phyloP scores from a whole-genome alignment of 2,888 invertebrate genomes.

The Drosophila dives region DNA sequence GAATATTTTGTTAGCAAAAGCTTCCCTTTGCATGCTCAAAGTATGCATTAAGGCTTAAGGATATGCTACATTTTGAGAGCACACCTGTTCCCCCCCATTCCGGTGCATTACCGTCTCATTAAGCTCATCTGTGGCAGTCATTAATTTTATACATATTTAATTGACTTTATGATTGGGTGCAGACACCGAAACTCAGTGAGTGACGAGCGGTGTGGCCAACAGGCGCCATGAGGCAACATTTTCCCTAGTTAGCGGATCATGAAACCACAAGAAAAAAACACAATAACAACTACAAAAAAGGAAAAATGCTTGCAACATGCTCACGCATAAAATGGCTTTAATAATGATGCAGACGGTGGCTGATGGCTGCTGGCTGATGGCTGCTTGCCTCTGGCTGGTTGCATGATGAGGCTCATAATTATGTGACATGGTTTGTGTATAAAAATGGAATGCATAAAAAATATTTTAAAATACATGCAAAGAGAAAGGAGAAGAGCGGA shows the following conservation, averaged over 20 bases:
- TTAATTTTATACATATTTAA: slow-evolving; percentile 79
- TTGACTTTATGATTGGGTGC: slow-evolving; percentile 74
- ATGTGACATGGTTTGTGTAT: slow-evolving; percentile 64
- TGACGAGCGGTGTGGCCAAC: slow-evolving; percentile 7
- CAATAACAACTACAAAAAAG: slow-evolving; percentile 30
- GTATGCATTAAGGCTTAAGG: slow-evolving; percentile 4
- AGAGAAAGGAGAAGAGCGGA: not conserved
- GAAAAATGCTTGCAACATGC: slow-evolving; percentile 47
- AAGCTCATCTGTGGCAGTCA: slow-evolving; percentile 56
- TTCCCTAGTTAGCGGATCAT: slow-evolving; percentile 73
- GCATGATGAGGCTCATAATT: slow-evolving; percentile 74
- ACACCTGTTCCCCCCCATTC: slow-evolving; percentile 7
- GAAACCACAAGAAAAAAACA: slow-evolving; percentile 40
- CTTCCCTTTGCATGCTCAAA: not conserved
- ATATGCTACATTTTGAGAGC: slow-evolving; percentile 1
- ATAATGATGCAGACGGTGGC: slow-evolving; percentile 63
- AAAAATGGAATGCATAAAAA: slow-evolving; percentile 55
- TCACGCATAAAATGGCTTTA: slow-evolving; percentile 72
- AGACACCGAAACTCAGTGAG: slow-evolving; percentile 24
- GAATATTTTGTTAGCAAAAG: not conserved
- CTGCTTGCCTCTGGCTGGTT: slow-evolving; percentile 3
- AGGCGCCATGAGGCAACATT: slow-evolving; percentile 57
- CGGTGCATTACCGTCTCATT: slow-evolving; percentile 51
- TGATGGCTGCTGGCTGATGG: not conserved
- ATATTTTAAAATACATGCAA: slow-evolving; percentile 28